Evolutionary conservation across 1,140 invertebrate species (phyloP).

Genomic region (Eurosta solidaginis): DNA sequence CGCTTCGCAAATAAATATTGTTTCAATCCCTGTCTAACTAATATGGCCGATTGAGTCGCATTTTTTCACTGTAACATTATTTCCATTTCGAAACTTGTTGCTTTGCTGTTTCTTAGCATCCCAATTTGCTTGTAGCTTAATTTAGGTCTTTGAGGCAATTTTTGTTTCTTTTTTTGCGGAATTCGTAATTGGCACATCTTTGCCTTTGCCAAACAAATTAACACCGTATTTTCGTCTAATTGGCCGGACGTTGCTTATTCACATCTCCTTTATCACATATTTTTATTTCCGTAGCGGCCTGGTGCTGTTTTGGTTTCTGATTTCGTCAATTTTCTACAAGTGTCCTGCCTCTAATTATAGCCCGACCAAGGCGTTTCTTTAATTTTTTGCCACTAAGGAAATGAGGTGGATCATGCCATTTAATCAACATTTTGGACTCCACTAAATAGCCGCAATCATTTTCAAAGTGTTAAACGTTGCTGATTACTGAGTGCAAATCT

Average conservation of each 20-base stretch:
- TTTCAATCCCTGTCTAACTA: too few relatives aligned
- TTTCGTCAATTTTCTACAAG: not conserved
- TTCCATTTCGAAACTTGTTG: not conserved
- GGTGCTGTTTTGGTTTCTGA: not conserved
- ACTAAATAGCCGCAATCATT: not conserved
- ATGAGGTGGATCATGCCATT: not conserved
- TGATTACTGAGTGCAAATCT: not conserved
- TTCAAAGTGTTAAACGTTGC: slow-evolving; percentile 13
- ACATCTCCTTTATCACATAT: not conserved
- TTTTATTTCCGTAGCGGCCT: too few relatives aligned
- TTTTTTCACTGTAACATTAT: not conserved
- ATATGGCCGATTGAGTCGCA: not conserved
- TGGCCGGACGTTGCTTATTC: not conserved
- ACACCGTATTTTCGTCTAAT: not conserved
- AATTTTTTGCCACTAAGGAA: not conserved
- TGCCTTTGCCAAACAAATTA: not conserved
- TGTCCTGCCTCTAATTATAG: not conserved
- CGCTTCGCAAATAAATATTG: too few relatives aligned
- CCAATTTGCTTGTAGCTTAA: not conserved
- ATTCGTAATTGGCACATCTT: slow-evolving; percentile 15
- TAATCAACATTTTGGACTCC: not conserved
- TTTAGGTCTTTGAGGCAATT: not conserved
- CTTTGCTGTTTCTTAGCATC: not conserved
- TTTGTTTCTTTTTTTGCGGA: not conserved
- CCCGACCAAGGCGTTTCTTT: too few relatives aligned